These are phyloP conservation scores for Chelonus insularis DNA, from an alignment of 1,140 invertebrate species.

Conservation along the genomic window DNA sequence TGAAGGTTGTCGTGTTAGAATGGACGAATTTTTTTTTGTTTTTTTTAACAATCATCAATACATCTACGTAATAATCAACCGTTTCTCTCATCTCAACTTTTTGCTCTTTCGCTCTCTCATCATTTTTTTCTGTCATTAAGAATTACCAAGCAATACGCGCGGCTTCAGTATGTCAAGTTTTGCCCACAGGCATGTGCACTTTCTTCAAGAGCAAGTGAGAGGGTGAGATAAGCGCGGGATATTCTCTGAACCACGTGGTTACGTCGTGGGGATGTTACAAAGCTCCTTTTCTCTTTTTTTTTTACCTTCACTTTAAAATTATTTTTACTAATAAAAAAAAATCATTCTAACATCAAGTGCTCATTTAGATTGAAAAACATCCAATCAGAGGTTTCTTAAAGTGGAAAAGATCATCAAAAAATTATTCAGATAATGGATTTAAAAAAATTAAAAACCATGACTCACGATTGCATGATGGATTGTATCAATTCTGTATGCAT, in stretches of 20 bases:
- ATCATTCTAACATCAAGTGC: background rate
- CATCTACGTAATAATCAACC: background rate
- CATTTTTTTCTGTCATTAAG: slow-evolving; percentile 1
- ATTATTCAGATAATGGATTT: too few relatives aligned
- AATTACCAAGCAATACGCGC: background rate
- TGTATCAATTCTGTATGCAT: too few relatives aligned
- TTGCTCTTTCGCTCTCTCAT: background rate
- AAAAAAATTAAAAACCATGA: too few relatives aligned
- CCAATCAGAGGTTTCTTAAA: too few relatives aligned
- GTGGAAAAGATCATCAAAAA: too few relatives aligned
- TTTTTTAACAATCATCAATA: background rate
- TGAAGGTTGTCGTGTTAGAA: background rate
- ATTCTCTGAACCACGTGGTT: slow-evolving; percentile 15
- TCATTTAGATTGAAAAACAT: background rate
- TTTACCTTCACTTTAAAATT: background rate
- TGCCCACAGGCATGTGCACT: slow-evolving; percentile 9
- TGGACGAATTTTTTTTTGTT: background rate
- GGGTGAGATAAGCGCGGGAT: background rate
- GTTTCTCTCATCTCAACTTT: background rate
- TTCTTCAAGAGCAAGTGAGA: background rate
- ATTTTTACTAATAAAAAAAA: background rate
- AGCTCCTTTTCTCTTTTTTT: background rate
- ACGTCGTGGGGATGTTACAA: background rate
- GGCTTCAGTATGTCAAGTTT: background rate
- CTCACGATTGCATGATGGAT: too few relatives aligned